Conservation (phyloP, 2,888 invertebrate species). For the Pecten maximus region DNA sequence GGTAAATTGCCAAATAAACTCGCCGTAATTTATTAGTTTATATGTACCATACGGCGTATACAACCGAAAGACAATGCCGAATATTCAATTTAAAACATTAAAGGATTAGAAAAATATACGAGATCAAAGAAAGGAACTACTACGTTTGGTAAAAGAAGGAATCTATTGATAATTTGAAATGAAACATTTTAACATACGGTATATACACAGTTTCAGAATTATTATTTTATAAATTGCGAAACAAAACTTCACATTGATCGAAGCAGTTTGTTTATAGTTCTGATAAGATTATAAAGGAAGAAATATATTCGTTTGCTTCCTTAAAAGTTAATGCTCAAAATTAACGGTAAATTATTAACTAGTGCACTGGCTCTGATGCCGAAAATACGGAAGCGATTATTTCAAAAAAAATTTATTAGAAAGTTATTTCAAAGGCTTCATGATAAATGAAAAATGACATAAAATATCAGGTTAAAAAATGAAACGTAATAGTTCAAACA, state of each 20-base stretch:
- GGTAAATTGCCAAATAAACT: slow-evolving; percentile 22
- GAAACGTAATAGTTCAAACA: neutral
- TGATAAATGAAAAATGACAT: neutral
- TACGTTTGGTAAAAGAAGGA: neutral
- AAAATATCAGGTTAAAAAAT: neutral
- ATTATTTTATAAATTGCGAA: too few species aligned
- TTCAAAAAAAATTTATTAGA: neutral
- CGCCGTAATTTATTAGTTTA: slow-evolving; percentile 8
- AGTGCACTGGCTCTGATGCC: neutral
- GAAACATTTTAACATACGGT: neutral
- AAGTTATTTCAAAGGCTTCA: neutral
- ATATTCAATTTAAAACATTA: neutral
- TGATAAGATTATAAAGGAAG: neutral
- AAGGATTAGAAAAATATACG: neutral
- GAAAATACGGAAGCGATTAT: neutral
- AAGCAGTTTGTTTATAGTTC: neutral
- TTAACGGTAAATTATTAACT: neutral
- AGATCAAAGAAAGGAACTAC: neutral
- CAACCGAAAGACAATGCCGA: neutral
- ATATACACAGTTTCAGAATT: too few species aligned
- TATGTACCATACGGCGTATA: slow-evolving; percentile 8
- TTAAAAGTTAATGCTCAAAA: neutral
- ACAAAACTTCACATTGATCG: neutral
- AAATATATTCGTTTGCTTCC: neutral
- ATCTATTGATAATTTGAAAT: neutral